Conservation (phyloP, 1,140 invertebrate species). For the Cyrtorhinus lividipennis region DNA sequence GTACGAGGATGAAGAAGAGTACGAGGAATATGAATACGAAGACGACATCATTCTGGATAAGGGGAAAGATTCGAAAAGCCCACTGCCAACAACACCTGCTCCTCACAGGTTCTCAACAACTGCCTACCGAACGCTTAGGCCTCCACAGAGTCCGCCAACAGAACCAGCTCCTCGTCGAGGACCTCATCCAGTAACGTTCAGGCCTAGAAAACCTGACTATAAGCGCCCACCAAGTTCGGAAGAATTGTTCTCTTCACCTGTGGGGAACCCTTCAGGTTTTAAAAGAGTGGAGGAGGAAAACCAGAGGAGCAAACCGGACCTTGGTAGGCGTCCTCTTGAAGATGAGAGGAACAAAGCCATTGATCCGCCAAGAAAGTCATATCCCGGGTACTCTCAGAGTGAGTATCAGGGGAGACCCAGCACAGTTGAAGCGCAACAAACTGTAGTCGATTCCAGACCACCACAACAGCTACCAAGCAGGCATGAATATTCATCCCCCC, state of each 20-base stretch:
- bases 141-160: neutral
- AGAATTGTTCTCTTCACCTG: constrained; percentile 11
- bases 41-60: constrained; percentile 6
- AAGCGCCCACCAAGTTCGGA: neutral
- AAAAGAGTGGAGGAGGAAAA: constrained; percentile 11
- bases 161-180: neutral
- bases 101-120: constrained; percentile 16
- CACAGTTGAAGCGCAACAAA: too few species aligned
- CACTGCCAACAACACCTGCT: constrained; percentile 9
- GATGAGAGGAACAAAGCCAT: too few species aligned
- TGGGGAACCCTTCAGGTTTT: constrained; percentile 13
- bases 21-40: constrained; percentile 23
- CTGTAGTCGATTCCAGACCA: neutral
- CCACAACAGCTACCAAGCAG: neutral
- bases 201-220: constrained; percentile 10
- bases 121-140: constrained; percentile 10
- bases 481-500: neutral
- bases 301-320: too few species aligned
- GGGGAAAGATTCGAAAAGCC: neutral
- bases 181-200: neutral
- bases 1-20: constrained; percentile 17
- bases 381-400: too few species aligned
- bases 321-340: too few species aligned
- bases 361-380: too few species aligned
- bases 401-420: too few species aligned